Evolutionary conservation across 1,140 invertebrate species (phyloP), one percentile per base, ranked within the genome.

Genomic region (Bombus impatiens): DNA sequence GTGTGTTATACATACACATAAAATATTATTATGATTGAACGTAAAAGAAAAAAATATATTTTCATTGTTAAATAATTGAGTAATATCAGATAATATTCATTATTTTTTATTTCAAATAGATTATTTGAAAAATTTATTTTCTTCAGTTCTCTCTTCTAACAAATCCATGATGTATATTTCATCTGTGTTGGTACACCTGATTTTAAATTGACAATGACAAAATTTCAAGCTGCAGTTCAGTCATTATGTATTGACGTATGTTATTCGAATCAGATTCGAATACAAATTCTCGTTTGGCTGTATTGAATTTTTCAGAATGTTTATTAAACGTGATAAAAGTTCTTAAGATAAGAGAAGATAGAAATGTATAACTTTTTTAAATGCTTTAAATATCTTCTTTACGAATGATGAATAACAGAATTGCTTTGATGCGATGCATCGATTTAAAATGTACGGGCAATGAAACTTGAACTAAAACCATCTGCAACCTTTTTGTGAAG

Each of bases 181-280:
- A 28, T 42, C 10, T n/a, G 40, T n/a, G 32, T 76, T 84, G 62
- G 76, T 62, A 78, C 8, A 12, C 65, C 76, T 72, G 82, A n/a
- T 62, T 79, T 84, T 72, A 84, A 84, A 79, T 37, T 70, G 40
- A 59, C 40, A 71, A 84, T 37, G n/a, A 32, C 32, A 62, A 67
- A 84, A 78, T 59, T 79, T 84, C 68, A 72, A 80, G 40, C 15
- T 13, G 35, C 32, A 47, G 40, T 59, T 82, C 1, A n/a, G 12
- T 67, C 42, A 2, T 25, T 35, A 2, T 25, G 59, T 86, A 86
- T 86, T 32, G 84, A 86, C 78, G 71, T 74, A 22, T 12, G 25
- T 44, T 44, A 35, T 67, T 42, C 57, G 71, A 82, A 53, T 53
- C 6, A 22, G 47, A 53, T 53, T 53, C 22, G 18, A 22, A 76